Percentiles rank a stretch among this genome's conserved stretches.
Conservation (phyloP, 1,140 invertebrate genomes). For the Cephus cinctus region DNA sequence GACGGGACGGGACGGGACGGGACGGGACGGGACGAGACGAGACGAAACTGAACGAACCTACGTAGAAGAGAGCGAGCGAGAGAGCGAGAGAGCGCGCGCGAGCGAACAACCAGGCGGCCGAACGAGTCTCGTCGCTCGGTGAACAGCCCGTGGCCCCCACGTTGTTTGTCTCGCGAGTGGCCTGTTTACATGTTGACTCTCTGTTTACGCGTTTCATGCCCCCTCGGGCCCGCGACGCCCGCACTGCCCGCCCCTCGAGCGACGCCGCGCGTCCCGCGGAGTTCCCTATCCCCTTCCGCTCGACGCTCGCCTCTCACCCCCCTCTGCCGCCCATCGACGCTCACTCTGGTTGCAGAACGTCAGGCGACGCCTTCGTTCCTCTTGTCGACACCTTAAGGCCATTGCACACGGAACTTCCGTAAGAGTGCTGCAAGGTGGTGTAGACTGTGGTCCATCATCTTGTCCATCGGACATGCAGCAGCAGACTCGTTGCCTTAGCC, state of each 20-base stretch:
- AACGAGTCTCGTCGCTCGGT: constrained; percentile 25
- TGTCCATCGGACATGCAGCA: too few relatives aligned
- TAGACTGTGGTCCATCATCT: too few relatives aligned
- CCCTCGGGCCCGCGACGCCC: constrained; percentile 21
- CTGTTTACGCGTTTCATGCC: constrained; percentile 54
- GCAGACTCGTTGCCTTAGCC: too few relatives aligned
- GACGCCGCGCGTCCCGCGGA: constrained; percentile 11
- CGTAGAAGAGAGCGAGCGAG: constrained; percentile 5
- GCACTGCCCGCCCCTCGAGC: constrained; percentile 17
- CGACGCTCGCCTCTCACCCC: constrained; percentile 18
- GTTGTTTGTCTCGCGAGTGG: constrained; percentile 58
- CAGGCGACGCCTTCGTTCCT: too few relatives aligned
- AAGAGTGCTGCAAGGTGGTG: too few relatives aligned
- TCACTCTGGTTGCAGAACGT: constrained; percentile 1
- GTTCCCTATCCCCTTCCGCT: constrained; percentile 14
- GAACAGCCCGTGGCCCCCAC: constrained; percentile 52
- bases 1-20: not conserved
- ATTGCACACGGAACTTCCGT: too few relatives aligned
- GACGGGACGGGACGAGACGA: constrained; percentile 13
- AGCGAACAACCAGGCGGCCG: constrained; percentile 26
- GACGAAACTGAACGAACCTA: constrained; percentile 18
- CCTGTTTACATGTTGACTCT: constrained; percentile 59
- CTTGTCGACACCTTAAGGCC: too few relatives aligned
- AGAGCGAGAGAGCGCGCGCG: constrained; percentile 20
- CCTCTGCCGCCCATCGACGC: not conserved